phyloP scores from a whole-genome alignment of 2,797 vertebrate species.

The Momotus momota region DNA sequence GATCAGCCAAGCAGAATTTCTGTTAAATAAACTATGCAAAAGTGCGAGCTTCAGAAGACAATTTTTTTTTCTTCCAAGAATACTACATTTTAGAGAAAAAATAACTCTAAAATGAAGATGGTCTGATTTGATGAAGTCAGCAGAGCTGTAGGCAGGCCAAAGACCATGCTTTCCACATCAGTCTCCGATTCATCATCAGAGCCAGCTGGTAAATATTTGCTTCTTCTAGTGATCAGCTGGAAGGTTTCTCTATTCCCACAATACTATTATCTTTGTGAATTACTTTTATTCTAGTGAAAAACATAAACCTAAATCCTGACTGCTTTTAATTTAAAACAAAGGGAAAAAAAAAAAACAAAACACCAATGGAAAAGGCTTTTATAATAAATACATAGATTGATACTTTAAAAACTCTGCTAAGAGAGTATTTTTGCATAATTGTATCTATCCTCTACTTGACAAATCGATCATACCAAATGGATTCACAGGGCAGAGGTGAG shows the following conservation, averaged over 20 bases:
- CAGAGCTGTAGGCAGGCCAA: background rate
- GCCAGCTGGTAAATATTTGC: constrained; percentile 55
- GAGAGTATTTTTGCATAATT: background rate
- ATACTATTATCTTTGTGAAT: constrained; percentile 27
- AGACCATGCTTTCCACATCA: constrained; percentile 14
- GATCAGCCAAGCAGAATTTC: background rate
- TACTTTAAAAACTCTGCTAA: background rate
- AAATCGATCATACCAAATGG: background rate
- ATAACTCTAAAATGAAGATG: background rate
- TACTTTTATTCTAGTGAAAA: constrained; percentile 23
- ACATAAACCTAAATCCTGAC: background rate
- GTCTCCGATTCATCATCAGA: background rate
- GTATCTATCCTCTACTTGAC: background rate
- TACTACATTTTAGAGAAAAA: constrained; percentile 6
- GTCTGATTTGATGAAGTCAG: constrained; percentile 57
- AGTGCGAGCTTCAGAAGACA: background rate
- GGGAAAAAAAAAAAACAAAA: background rate
- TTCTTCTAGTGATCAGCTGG: constrained; percentile 20
- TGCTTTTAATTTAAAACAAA: constrained; percentile 43
- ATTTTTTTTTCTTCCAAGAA: background rate
- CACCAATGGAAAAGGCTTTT: background rate
- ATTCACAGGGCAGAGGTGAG: background rate
- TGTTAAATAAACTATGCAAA: constrained; percentile 10
- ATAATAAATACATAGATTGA: background rate
- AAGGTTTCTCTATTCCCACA: constrained; percentile 26